phyloP scores from a whole-genome alignment of 2,888 invertebrate genomes.

The Caenorhabditis panamensis region DNA sequence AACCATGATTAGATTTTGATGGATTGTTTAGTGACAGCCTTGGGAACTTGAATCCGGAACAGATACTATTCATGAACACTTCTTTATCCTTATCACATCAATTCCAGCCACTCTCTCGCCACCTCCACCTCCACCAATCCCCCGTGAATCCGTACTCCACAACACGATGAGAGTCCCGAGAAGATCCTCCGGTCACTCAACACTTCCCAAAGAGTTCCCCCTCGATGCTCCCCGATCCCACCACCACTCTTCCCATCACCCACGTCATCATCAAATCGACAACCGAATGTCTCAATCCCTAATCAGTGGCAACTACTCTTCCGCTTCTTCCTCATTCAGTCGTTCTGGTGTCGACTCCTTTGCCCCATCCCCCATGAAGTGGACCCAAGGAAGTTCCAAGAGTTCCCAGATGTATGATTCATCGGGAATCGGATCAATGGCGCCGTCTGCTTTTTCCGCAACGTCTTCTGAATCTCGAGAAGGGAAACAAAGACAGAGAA shows the following conservation, averaged over 20 bases:
- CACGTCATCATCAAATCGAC: constrained; percentile 51
- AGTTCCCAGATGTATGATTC: constrained; percentile 64
- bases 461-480: constrained; percentile 41
- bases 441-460: constrained; percentile 65
- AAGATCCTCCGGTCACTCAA: constrained; percentile 1
- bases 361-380: constrained; percentile 46
- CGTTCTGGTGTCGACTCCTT: constrained; percentile 29
- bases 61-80: background rate
- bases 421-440: constrained; percentile 68
- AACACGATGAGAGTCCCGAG: constrained; percentile 30
- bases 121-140: constrained; percentile 1
- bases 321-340: constrained; percentile 23
- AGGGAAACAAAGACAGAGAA: constrained; percentile 16
- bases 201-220: constrained; percentile 25
- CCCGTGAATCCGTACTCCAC: constrained; percentile 20
- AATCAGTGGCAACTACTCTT: constrained; percentile 14
- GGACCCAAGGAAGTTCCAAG: constrained; percentile 1
- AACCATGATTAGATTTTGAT: too few relatives aligned
- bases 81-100: too few relatives aligned
- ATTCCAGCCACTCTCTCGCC: constrained; percentile 40
- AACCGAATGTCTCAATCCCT: constrained; percentile 52
- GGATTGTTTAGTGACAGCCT: too few relatives aligned
- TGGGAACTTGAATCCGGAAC: too few relatives aligned
- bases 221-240: background rate
- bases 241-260: background rate